These are phyloP conservation scores for Quadroppia sp. DNA, from an alignment of 2,888 invertebrate genomes.

Conservation along the genomic window DNA sequence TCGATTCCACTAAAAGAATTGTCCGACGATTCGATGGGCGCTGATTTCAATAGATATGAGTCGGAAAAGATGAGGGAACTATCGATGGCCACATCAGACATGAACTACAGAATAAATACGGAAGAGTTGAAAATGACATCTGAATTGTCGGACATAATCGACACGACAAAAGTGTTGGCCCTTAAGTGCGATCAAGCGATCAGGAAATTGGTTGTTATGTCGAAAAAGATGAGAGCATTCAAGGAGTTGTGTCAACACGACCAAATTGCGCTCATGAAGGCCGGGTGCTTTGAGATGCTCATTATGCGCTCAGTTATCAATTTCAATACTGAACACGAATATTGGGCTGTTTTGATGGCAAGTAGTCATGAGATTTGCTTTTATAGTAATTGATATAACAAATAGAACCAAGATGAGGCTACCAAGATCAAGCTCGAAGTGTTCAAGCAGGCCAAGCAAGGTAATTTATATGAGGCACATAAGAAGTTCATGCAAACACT, in stretches of 20 bases:
- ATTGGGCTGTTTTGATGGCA: too few relatives aligned
- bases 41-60: not conserved
- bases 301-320: constrained; percentile 86
- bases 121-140: too few relatives aligned
- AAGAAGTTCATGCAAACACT: constrained; percentile 79
- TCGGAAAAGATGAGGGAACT: not conserved
- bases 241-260: constrained; percentile 91
- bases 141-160: too few relatives aligned
- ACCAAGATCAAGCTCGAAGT: constrained; percentile 70
- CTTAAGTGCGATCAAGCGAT: constrained; percentile 91
- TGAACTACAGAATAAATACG: not conserved
- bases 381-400: constrained; percentile 56
- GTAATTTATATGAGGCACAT: constrained; percentile 75
- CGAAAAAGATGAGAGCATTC: constrained; percentile 66
- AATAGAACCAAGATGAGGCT: not conserved
- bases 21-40: not conserved
- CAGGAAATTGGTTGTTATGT: constrained; percentile 64
- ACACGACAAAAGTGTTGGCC: constrained; percentile 58
- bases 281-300: constrained; percentile 95
- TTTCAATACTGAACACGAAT: constrained; percentile 82
- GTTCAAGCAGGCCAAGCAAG: constrained; percentile 73
- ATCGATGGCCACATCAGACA: not conserved
- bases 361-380: constrained; percentile 60
- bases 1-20: not conserved
- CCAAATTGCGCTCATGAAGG: constrained; percentile 80